Conservation (phyloP, 1,140 invertebrate genomes). For the Ridgeia piscesae region DNA sequence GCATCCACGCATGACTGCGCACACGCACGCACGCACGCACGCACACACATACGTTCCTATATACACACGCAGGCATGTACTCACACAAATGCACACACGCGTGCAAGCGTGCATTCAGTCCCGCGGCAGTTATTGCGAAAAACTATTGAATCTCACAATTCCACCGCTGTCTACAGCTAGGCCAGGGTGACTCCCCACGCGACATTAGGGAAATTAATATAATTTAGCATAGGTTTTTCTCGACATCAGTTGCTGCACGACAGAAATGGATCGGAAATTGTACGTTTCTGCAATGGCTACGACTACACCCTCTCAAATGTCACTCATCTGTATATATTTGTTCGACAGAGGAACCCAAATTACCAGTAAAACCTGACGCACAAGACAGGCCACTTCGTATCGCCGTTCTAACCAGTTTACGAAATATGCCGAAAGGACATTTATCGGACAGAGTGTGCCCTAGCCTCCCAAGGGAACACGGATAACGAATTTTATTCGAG, state of each 20-base stretch:
- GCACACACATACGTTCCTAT: not conserved
- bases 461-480: not conserved
- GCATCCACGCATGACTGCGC: no score
- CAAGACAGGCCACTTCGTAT: not conserved
- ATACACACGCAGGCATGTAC: not conserved
- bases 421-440: not conserved
- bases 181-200: not conserved
- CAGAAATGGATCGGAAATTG: no score
- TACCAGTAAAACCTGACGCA: not conserved
- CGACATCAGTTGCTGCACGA: not conserved
- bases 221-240: not conserved
- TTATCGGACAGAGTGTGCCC: not conserved
- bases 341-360: not conserved
- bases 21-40: no score
- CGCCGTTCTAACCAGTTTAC: not conserved
- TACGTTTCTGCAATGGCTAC: not conserved
- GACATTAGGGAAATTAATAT: not conserved
- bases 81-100: not conserved
- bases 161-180: no score
- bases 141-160: no score
- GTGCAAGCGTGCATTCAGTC: not conserved
- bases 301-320: not conserved
- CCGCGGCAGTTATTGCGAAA: no score
- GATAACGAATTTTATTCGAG: not conserved
- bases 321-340: not conserved